Percentiles rank a stretch among this genome's conserved stretches.
These are phyloP conservation scores for Elysia chlorotica DNA, from an alignment of 1,140 invertebrate species.

Conservation along the genomic window DNA sequence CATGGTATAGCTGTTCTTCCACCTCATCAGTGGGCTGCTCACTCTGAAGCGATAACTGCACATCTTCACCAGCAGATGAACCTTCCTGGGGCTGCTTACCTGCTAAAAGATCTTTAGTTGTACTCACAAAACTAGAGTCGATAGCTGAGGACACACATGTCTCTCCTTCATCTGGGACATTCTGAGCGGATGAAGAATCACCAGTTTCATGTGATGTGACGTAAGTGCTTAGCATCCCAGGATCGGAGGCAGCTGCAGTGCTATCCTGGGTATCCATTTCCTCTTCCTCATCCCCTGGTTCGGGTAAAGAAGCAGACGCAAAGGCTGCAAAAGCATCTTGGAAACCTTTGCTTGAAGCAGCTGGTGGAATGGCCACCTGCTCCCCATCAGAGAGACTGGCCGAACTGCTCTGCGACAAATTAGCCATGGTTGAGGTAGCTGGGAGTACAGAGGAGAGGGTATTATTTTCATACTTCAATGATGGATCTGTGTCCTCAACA, in stretches of 20 bases:
- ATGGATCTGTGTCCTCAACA: slow-evolving; percentile 9
- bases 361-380: too few species aligned
- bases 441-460: too few species aligned
- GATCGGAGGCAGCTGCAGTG: background rate
- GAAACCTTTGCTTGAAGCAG: background rate
- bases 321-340: slow-evolving; percentile 14
- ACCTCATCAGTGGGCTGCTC: too few species aligned
- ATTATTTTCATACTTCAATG: too few species aligned
- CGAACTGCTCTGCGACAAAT: too few species aligned
- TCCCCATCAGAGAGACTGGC: too few species aligned
- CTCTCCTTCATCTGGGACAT: background rate
- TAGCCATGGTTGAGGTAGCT: too few species aligned
- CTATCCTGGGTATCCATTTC: background rate
- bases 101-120: background rate
- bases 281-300: background rate
- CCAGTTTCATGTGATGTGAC: too few species aligned
- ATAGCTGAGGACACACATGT: slow-evolving; percentile 6
- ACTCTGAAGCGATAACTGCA: too few species aligned
- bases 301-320: slow-evolving; percentile 9
- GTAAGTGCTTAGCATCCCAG: too few species aligned
- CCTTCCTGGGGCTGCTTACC: too few species aligned
- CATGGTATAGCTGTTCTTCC: too few species aligned
- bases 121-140: slow-evolving; percentile 11
- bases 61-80: background rate
- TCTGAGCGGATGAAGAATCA: background rate